phyloP scores from a whole-genome alignment of 2,888 invertebrate species.

The Synergus laeviventris region DNA sequence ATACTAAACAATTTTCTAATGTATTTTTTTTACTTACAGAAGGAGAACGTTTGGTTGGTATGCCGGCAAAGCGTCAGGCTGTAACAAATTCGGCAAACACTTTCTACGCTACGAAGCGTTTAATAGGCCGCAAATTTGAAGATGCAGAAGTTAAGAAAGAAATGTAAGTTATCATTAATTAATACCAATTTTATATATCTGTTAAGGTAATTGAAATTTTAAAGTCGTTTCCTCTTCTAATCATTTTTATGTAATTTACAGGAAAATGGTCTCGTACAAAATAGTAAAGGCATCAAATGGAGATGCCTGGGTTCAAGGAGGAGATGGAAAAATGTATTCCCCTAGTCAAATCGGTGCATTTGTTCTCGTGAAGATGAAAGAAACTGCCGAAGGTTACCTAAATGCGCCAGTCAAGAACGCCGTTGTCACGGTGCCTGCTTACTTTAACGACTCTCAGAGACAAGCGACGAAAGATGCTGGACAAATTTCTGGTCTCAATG shows the following conservation, averaged over 20 bases:
- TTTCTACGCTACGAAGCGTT: conserved; percentile 97
- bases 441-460: conserved; percentile 99
- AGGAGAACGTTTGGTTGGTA: conserved; percentile 95
- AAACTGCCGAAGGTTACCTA: conserved; percentile 96
- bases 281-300: conserved; percentile 97
- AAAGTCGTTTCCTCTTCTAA: background rate
- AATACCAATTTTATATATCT: background rate
- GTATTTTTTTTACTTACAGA: conserved; percentile 77
- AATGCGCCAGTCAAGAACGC: conserved; percentile 96
- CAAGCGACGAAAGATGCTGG: conserved; percentile 99
- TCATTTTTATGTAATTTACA: conserved; percentile 64
- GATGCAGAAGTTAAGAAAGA: conserved; percentile 99
- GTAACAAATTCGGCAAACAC: conserved; percentile 99
- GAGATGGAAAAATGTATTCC: conserved; percentile 97
- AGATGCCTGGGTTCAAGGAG: conserved; percentile 98
- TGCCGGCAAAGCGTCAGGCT: conserved; percentile 98
- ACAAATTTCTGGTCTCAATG: conserved; percentile 97
- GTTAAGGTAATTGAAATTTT: too few relatives aligned
- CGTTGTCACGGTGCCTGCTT: conserved; percentile 98
- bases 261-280: conserved; percentile 96
- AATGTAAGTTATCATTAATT: conserved; percentile 79
- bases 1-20: too few relatives aligned
- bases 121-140: conserved; percentile 96
- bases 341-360: conserved; percentile 99
- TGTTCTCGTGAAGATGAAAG: conserved; percentile 97